These are phyloP conservation scores for Tapera naevia DNA, from an alignment of 2,797 vertebrate genomes.

Conservation along the genomic window DNA sequence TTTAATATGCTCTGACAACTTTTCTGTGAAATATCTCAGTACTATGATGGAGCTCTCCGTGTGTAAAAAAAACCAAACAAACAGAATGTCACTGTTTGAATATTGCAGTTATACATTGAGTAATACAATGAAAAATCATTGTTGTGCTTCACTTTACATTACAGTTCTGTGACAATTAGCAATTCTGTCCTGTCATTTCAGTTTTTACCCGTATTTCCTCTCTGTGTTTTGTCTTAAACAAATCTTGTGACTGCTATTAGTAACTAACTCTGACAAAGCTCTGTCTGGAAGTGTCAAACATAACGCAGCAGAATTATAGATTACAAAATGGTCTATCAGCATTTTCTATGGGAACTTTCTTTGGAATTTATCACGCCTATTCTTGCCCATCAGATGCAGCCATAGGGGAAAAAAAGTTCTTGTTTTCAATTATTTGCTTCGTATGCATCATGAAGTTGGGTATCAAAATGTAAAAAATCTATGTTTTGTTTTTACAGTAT, in stretches of 20 bases:
- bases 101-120: not conserved
- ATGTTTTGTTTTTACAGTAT: not conserved
- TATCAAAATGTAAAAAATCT: not conserved
- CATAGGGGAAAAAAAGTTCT: not conserved
- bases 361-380: not conserved
- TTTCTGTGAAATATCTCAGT: not conserved
- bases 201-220: not conserved
- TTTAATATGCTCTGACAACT: not conserved
- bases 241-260: not conserved
- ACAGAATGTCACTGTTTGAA: not conserved
- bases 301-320: not conserved
- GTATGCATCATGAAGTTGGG: not conserved
- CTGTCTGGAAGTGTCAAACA: not conserved
- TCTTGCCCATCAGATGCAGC: not conserved
- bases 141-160: not conserved
- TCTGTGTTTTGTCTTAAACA: not conserved
- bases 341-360: not conserved
- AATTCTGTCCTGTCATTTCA: not conserved
- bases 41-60: not conserved
- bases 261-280: not conserved
- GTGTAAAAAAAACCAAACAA: not conserved
- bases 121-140: not conserved
- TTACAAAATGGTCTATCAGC: not conserved
- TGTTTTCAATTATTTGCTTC: not conserved
- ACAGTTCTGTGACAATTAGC: not conserved